Conservation (phyloP, 2,113 vertebrate genomes). For the Tragelaphus strepsiceros region DNA sequence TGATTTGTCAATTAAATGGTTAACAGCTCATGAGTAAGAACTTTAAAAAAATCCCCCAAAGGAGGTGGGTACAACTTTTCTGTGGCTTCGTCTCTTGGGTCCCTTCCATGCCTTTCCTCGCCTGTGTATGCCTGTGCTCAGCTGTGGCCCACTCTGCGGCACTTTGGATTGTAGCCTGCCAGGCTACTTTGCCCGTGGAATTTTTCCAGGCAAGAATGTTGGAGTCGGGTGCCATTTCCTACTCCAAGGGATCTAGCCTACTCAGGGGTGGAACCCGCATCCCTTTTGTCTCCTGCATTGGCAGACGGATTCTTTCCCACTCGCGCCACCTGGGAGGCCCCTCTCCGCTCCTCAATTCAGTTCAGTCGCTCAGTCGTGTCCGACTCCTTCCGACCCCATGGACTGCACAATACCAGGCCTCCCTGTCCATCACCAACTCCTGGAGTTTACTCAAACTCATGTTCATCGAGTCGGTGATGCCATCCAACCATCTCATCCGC, state of each 20-base stretch:
- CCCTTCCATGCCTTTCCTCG: background rate
- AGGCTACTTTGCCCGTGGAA: background rate
- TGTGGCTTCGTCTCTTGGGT: background rate
- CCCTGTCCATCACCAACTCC: background rate
- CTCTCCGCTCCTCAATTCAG: background rate
- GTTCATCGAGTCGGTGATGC: background rate
- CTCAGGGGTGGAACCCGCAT: background rate
- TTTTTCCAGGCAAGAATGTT: background rate
- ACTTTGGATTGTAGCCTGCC: background rate
- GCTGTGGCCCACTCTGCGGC: accelerated
- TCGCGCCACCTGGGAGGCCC: background rate
- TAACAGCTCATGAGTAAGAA: conserved; percentile 87
- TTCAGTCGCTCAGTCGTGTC: accelerated
- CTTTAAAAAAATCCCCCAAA: conserved; percentile 66
- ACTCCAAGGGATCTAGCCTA: background rate
- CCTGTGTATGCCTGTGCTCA: background rate
- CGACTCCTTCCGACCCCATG: background rate
- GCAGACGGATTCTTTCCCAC: background rate
- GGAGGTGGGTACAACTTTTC: conserved; percentile 53
- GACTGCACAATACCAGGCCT: background rate
- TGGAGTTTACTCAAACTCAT: background rate
- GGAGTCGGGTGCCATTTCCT: background rate
- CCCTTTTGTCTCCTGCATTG: background rate
- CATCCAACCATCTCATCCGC: background rate
- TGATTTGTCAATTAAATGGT: conserved; percentile 85